phyloP scores from a whole-genome alignment of 2,797 vertebrate species.

The Lepus townsendii region DNA sequence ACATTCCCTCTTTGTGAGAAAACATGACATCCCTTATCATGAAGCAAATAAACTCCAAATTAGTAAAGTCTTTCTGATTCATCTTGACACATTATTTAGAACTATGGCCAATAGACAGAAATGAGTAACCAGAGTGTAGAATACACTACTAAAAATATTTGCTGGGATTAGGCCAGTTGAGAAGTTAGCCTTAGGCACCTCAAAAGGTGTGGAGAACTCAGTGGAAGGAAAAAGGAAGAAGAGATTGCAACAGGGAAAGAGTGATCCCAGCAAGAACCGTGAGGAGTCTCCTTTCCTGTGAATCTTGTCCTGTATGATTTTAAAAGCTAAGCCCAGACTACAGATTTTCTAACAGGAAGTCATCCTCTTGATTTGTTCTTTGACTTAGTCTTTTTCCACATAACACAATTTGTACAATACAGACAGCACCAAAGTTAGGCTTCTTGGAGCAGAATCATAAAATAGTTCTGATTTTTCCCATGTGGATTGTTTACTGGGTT shows the following conservation, averaged over 20 bases:
- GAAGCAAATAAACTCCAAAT: constrained; percentile 10
- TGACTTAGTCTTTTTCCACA: constrained; percentile 3
- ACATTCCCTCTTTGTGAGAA: not conserved
- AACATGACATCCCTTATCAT: constrained; percentile 52
- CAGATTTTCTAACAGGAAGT: constrained; percentile 64
- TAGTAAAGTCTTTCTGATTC: constrained; percentile 27
- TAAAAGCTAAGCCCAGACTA: constrained; percentile 42
- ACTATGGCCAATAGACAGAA: constrained; percentile 73
- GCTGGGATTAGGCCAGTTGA: constrained; percentile 19
- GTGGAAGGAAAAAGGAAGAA: not conserved
- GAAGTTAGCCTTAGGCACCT: not conserved
- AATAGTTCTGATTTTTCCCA: constrained; percentile 53
- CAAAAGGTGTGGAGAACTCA: not conserved
- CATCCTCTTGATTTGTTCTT: constrained; percentile 24
- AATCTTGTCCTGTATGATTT: not conserved
- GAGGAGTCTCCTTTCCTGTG: constrained; percentile 47
- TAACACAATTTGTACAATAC: not conserved
- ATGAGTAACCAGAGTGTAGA: constrained; percentile 47
- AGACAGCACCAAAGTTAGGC: not conserved
- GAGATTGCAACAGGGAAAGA: not conserved
- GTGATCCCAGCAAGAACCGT: constrained; percentile 9
- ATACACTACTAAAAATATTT: constrained; percentile 8
- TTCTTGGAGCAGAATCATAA: constrained; percentile 50
- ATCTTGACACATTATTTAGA: constrained; percentile 69
- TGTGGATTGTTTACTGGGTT: constrained; percentile 70